Evolutionary conservation across 2,113 vertebrate species (phyloP), one percentile per base, ranked within the genome.

Genomic region (Neolamprologus ventralis): DNA sequence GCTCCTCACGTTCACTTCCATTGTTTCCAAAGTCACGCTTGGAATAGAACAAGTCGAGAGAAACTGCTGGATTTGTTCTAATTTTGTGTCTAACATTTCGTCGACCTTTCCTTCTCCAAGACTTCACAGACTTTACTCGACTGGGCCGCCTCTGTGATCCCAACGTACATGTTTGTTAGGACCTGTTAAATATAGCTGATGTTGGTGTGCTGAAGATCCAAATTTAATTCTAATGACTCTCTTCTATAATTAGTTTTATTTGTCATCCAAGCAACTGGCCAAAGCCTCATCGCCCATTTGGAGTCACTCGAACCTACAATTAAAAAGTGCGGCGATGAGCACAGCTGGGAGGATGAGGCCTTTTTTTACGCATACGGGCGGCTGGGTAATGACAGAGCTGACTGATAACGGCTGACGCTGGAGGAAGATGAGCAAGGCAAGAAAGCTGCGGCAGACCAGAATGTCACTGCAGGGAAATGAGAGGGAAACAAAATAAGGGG

Each of bases 331-430:
- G 81, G 93, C 81, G 91, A 93, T 93, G 93, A 93, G 92, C 87
- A 78, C 91, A 87, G 88, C 93, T 94, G 92, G 55, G 65, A 79
- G 79, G 88, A 88, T 31, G 83, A 95, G 87, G 87, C 85, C 55
- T 88, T 84, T 90, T 85, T 92, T 80, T 82, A 84, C n/a, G 47
- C 87, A 83, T 88, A 89, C 58, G 90, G 87, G 90, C 80, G 91
- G 90, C 89, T 10, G 87, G 73, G 88, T 96, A 96, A 97, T 97
- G 93, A 96, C 93, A 97, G 96, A 95, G 92, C 85, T 55, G 94
- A 65, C 68, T 90, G 91, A 94, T 93, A 87, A 83, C 81, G 60
- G 55, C 82, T 45, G 40, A 89, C 40, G 68, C 83, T 65, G 85
- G 88, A 68, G 58, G 88, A 92, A 85, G 96, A 94, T 47, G 94